phyloP scores from a whole-genome alignment of 2,797 vertebrate species.

The Fringilla coelebs region DNA sequence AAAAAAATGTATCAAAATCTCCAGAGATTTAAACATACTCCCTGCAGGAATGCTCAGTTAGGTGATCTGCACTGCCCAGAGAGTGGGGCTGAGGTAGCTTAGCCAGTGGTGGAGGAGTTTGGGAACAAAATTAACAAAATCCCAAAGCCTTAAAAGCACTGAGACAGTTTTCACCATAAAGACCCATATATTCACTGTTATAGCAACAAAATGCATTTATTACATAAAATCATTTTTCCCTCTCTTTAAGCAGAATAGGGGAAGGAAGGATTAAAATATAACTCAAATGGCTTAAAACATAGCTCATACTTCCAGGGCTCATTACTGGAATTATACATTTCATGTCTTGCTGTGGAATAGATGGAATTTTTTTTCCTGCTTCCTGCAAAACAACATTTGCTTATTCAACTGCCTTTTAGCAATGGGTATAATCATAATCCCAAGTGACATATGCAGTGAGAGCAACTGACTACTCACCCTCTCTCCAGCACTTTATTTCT shows the following conservation, averaged over 20 bases:
- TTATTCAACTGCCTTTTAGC: slow-evolving; percentile 70
- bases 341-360: neutral
- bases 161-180: neutral
- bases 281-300: slow-evolving; percentile 31
- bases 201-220: slow-evolving; percentile 3
- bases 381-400: slow-evolving; percentile 61
- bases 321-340: slow-evolving; percentile 60
- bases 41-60: rapidly evolving
- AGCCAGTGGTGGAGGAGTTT: neutral
- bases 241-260: neutral
- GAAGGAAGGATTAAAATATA: slow-evolving; percentile 41
- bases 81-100: neutral
- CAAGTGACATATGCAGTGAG: slow-evolving; percentile 70
- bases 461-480: slow-evolving; percentile 60
- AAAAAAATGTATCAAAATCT: neutral
- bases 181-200: neutral
- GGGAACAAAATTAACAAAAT: neutral
- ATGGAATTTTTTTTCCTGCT: slow-evolving; percentile 44
- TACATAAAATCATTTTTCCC: neutral
- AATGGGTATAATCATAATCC: slow-evolving; percentile 69
- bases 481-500: slow-evolving; percentile 66
- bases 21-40: rapidly evolving
- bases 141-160: neutral
- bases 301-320: slow-evolving; percentile 42
- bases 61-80: neutral